phyloP scores from a whole-genome alignment of 1,140 invertebrate genomes.

The Zaprionus gabonicus region DNA sequence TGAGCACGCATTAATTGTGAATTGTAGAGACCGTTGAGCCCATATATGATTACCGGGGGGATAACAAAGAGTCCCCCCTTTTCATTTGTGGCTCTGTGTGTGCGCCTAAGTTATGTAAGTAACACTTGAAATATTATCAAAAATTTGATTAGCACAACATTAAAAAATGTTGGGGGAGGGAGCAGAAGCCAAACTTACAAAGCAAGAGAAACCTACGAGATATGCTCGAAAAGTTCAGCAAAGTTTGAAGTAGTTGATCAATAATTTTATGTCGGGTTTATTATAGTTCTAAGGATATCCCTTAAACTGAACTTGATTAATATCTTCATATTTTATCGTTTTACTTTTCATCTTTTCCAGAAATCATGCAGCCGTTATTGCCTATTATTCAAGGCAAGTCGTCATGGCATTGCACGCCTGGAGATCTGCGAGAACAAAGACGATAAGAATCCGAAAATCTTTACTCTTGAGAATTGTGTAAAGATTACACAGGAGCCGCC shows the following conservation, averaged over 20 bases:
- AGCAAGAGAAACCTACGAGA: slow-evolving; percentile 1
- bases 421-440: slow-evolving; percentile 93
- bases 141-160: slow-evolving; percentile 60
- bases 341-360: slow-evolving; percentile 41
- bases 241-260: neutral
- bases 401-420: slow-evolving; percentile 92
- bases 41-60: neutral
- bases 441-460: slow-evolving; percentile 89
- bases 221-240: slow-evolving; percentile 11
- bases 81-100: neutral
- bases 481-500: slow-evolving; percentile 90
- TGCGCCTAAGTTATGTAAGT: slow-evolving; percentile 48
- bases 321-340: neutral
- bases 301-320: neutral
- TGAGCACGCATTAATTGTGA: slow-evolving; percentile 45
- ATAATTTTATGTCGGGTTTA: neutral
- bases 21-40: neutral
- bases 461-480: slow-evolving; percentile 93
- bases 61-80: neutral
- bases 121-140: slow-evolving; percentile 37
- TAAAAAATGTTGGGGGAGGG: slow-evolving; percentile 30
- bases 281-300: neutral
- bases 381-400: slow-evolving; percentile 91
- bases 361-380: slow-evolving; percentile 82
- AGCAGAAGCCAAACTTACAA: slow-evolving; percentile 6